These are phyloP conservation scores for Magallana gigas DNA, from an alignment of 1,140 invertebrate genomes.

Conservation along the genomic window DNA sequence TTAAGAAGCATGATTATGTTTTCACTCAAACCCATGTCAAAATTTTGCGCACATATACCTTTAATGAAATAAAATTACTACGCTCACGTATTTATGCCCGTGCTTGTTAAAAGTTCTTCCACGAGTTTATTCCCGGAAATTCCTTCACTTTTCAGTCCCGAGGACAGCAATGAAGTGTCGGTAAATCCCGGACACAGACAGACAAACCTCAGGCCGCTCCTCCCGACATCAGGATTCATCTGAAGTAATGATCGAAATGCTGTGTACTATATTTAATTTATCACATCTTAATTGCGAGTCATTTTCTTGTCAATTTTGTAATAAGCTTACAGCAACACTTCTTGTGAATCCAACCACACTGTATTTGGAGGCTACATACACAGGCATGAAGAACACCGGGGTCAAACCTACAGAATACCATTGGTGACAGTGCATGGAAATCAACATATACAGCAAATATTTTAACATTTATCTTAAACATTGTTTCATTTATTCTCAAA, in stretches of 20 bases:
- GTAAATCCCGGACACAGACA: conserved; percentile 62
- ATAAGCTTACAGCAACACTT: conserved; percentile 77
- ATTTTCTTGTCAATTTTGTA: no score
- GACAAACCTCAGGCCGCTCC: conserved; percentile 54
- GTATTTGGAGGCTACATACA: conserved; percentile 88
- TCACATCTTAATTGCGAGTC: no score
- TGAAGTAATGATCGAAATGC: neutral
- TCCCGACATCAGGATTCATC: conserved; percentile 48
- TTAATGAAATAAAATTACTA: no score
- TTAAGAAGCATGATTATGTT: no score
- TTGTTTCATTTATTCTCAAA: no score
- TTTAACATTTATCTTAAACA: no score
- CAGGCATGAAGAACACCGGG: conserved; percentile 86
- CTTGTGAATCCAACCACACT: conserved; percentile 87
- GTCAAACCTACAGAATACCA: conserved; percentile 82
- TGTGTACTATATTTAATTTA: neutral
- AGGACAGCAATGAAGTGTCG: conserved; percentile 37
- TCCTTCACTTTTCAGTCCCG: neutral
- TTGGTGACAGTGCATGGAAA: neutral
- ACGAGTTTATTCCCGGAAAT: neutral
- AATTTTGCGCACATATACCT: no score
- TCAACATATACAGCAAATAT: neutral
- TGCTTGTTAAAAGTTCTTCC: neutral
- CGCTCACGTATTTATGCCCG: neutral
- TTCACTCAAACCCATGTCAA: no score